phyloP scores from a whole-genome alignment of 1,140 invertebrate genomes.

The Laupala kohalensis region DNA sequence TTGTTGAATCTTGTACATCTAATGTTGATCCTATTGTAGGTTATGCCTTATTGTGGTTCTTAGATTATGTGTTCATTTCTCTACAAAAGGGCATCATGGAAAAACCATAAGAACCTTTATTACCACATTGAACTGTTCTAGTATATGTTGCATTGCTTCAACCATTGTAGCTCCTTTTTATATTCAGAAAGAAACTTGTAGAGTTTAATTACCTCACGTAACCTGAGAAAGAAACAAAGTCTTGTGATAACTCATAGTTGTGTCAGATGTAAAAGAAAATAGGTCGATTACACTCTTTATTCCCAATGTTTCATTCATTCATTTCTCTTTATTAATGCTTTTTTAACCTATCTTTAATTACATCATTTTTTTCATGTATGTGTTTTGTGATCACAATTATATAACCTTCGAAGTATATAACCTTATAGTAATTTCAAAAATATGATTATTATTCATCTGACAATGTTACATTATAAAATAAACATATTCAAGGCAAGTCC shows the following conservation, averaged over 20 bases:
- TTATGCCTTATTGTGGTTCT: background rate
- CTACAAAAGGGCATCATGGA: background rate
- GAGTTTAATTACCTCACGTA: background rate
- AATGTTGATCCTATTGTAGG: background rate
- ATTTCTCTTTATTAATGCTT: no score
- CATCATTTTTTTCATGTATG: no score
- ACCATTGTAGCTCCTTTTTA: background rate
- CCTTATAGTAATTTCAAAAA: no score
- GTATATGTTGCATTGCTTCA: background rate
- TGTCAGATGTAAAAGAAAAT: background rate
- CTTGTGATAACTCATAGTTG: background rate
- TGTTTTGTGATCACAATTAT: no score
- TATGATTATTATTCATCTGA: no score
- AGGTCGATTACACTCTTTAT: no score
- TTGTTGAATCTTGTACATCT: background rate
- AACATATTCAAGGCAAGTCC: no score
- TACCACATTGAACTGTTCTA: background rate
- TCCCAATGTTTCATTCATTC: no score
- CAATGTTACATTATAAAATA: no score
- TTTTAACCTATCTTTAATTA: no score
- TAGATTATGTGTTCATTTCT: background rate
- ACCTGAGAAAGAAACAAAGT: background rate
- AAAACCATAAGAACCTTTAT: background rate
- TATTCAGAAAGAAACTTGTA: background rate
- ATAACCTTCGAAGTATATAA: no score